Conservation (phyloP, 1,140 invertebrate genomes). For the Zaprionus capensis region DNA sequence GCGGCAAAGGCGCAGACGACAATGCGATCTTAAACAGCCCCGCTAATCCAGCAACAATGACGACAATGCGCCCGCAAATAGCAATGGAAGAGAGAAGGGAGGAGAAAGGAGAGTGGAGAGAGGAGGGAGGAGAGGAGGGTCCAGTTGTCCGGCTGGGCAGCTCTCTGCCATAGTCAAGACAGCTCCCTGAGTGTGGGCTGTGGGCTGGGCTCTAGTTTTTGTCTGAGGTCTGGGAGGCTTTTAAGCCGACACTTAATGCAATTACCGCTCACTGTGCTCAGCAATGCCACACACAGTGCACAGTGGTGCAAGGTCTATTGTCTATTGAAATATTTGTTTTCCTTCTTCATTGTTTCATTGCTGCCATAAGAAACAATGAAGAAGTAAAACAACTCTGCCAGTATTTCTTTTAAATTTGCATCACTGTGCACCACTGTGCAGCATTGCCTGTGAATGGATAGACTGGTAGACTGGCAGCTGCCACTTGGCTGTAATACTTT, state of each 20-base stretch:
- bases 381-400: too few relatives aligned
- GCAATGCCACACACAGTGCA: slow-evolving; percentile 28
- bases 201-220: background rate
- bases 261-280: slow-evolving; percentile 65
- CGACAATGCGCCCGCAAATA: slow-evolving; percentile 22
- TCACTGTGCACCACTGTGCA: slow-evolving; percentile 18
- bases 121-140: background rate
- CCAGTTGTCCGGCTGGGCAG: background rate
- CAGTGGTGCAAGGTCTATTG: background rate
- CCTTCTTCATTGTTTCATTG: too few relatives aligned
- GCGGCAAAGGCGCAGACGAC: background rate
- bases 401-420: background rate
- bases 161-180: slow-evolving; percentile 1
- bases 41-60: slow-evolving; percentile 76
- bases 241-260: slow-evolving; percentile 82
- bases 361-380: too few relatives aligned
- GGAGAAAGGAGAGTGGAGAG: background rate
- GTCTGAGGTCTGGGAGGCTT: slow-evolving; percentile 39
- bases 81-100: background rate
- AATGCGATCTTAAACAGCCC: slow-evolving; percentile 41
- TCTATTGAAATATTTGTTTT: too few relatives aligned
- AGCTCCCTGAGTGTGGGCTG: slow-evolving; percentile 2
- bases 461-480: slow-evolving; percentile 29
- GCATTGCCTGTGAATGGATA: slow-evolving; percentile 21
- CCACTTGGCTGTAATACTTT: slow-evolving; percentile 64